Conservation (phyloP, 92 coral and sea anemone genomes). For the Actinernus sp. region DNA sequence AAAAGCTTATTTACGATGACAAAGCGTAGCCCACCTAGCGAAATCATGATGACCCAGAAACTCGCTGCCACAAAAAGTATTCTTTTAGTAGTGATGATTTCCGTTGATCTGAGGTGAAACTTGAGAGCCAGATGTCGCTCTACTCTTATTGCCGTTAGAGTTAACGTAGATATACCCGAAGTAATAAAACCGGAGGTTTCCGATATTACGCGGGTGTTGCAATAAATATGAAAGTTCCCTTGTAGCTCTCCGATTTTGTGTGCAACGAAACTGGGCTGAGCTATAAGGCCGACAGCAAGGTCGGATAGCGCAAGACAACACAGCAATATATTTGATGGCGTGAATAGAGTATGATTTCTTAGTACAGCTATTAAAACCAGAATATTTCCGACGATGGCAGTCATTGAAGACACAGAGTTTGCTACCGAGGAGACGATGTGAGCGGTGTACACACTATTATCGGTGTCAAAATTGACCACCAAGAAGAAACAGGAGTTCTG, state of each 20-base stretch:
- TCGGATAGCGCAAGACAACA: slow-evolving; percentile 58
- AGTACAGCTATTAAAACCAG: slow-evolving; percentile 32
- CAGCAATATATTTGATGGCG: slow-evolving; percentile 59
- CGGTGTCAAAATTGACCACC: slow-evolving; percentile 29
- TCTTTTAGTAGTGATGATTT: slow-evolving; percentile 1
- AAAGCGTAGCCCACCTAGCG: slow-evolving; percentile 29
- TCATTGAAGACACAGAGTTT: slow-evolving; percentile 27
- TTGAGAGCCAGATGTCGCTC: slow-evolving; percentile 16
- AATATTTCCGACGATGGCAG: slow-evolving; percentile 42
- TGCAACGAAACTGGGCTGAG: slow-evolving; percentile 61
- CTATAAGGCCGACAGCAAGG: slow-evolving; percentile 50
- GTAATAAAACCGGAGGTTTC: slow-evolving; percentile 25
- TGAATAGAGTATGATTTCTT: slow-evolving; percentile 25
- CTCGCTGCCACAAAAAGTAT: slow-evolving; percentile 1
- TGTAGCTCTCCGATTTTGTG: slow-evolving; percentile 66
- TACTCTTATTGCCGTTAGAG: slow-evolving; percentile 24
- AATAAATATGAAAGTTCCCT: slow-evolving; percentile 31
- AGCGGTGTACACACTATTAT: slow-evolving; percentile 24
- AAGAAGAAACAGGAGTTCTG: slow-evolving; percentile 27
- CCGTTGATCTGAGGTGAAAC: slow-evolving; percentile 14
- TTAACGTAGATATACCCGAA: slow-evolving; percentile 17
- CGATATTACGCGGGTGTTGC: slow-evolving; percentile 21
- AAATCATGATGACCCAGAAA: slow-evolving; percentile 9
- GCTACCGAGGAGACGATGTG: slow-evolving; percentile 32
- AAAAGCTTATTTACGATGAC: slow-evolving; percentile 40